Evolutionary conservation across 2,797 vertebrate species (phyloP), one percentile per base, ranked within the genome.

Genomic region (Rhyacichthys aspro): DNA sequence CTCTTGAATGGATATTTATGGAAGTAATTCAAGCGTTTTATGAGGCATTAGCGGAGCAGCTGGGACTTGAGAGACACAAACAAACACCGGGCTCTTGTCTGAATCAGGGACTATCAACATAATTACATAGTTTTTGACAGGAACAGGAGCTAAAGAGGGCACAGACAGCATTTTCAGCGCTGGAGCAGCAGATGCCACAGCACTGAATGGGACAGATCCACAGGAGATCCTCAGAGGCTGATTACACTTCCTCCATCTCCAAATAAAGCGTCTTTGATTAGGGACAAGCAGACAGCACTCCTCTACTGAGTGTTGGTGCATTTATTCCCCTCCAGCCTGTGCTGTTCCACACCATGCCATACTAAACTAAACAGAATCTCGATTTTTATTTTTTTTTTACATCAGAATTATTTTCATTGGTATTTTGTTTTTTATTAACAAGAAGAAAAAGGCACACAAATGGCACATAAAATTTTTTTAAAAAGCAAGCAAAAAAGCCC

Each of bases 101-200:
- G 52, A 82, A 79, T 75, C 59, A 63, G 77, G 59, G 75, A 83
- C 79, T 76, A 87, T 90, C 73, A 67, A 70, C 72, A 78, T 89
- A 91, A 92, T 91, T 90, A 88, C 80, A 87, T 55, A 59, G 78
- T 75, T 86, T 89, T 88, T 84, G 86, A 90, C 83, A 82, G 73
- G 81, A 82, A 47, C 18, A 46, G 78, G 70, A 89, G 81, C 79
- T 70, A 79, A 78, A 85, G 62, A 66, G 80, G 73, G 60, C 74
- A 69, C 64, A 66, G 76, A 68, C 52, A 53, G 55, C 7, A 28
- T 72, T 72, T 16, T 69, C 79, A 82, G 83, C 84, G 83, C 81
- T 76, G 74, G 74, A 85, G 83, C 88, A 85, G 83, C 89, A 89
- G 83, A 89, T 91, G 88, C 81, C 42, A 34, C 67, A 54, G 69